phyloP scores from a whole-genome alignment of 2,888 invertebrate genomes.

The Polyommatus iphigenia region DNA sequence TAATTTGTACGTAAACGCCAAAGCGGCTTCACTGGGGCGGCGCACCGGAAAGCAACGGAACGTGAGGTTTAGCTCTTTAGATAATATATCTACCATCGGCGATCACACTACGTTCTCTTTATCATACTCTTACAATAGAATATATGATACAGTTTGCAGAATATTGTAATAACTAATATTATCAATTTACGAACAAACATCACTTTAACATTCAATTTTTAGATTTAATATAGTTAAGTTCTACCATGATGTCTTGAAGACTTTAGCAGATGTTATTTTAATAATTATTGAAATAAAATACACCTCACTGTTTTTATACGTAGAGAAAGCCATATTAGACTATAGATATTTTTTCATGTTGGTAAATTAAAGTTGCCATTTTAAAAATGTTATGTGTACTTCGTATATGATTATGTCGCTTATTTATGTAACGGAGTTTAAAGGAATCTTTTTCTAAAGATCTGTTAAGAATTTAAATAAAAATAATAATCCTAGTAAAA shows the following conservation, averaged over 20 bases:
- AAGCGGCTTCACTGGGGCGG: too few relatives aligned
- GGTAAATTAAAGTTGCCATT: slow-evolving; percentile 34
- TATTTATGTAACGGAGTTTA: not conserved
- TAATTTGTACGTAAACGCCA: too few relatives aligned
- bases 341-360: slow-evolving; percentile 34
- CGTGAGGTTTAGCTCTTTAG: too few relatives aligned
- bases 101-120: too few relatives aligned
- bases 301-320: slow-evolving; percentile 23
- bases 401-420: not conserved
- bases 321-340: slow-evolving; percentile 29
- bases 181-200: not conserved
- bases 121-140: not conserved
- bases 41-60: too few relatives aligned
- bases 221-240: not conserved
- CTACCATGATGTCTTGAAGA: not conserved
- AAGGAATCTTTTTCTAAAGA: not conserved
- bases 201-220: too few relatives aligned
- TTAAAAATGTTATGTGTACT: slow-evolving; percentile 25
- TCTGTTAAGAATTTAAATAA: not conserved
- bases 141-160: not conserved
- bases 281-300: not conserved
- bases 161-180: not conserved
- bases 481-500: not conserved
- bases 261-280: not conserved
- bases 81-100: too few relatives aligned